Base-by-base conservation (phyloP, 2,888 invertebrate genomes). In the Pseudoips prasinana region DNA sequence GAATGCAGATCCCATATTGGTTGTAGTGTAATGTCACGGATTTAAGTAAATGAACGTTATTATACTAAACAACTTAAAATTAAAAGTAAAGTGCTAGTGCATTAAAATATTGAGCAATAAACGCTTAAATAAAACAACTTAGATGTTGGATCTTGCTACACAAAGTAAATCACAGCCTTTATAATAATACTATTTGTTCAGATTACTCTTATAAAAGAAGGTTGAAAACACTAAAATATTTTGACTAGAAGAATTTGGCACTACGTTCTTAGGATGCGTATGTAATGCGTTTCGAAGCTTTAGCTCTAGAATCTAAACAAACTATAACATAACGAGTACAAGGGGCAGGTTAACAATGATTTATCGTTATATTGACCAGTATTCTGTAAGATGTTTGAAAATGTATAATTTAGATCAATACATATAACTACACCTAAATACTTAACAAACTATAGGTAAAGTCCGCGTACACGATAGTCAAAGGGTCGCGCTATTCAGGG, bases 121-220 rank as follows among this genome's bases (percentile, higher is more conserved):
- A 54, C 39, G 54, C 53, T 33, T 46, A 55, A 67, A 56, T 36
- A 54, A 63, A 69, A 61, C 35, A 64, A 67, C 59, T 49, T 55
- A 66, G 71, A 80, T 80, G 76, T 72, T 67, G 62, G 77, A 74
- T 78, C 75, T 64, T 63, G 72, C 65, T 63, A 67, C 65, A 72
- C 64, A 81, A 85, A 84, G 64, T 68, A 80, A 84, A 73, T 87
- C 87, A 87, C 87, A 87, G 87, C 87, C 86, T 71, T 80, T 59
- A 78, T 64, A 76, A 73, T 74, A 77, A 77, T 64, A 58, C 51
- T 56, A 53, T 58, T 58, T 17, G 9, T 30, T 50, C 41, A 46
- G 55, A 50, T 46, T 46, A 44, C 37, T 25, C 41, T 51, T 47
- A 52, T 53, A 52, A 58, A n/a, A n/a, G n/a, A n/a, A 58, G 51